Evolutionary conservation across 2,888 invertebrate species (phyloP).

Genomic region (Trichogramma evanescens): DNA sequence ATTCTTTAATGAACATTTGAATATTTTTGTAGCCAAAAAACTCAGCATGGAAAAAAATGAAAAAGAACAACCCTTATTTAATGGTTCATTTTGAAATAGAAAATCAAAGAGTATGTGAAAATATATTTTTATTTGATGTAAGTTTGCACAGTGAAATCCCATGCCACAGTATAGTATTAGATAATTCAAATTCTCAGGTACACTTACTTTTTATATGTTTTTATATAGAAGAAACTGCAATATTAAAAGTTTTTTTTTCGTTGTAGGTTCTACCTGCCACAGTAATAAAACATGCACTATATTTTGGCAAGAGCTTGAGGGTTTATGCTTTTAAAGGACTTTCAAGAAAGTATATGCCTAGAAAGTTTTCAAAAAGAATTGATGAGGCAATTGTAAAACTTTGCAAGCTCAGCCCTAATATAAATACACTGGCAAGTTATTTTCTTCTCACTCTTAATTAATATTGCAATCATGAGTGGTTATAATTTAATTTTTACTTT

Average conservation of each 20-base stretch:
- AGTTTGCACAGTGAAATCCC: slow-evolving; percentile 37
- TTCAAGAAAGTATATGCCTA: slow-evolving; percentile 60
- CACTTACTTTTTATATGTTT: neutral
- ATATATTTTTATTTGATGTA: slow-evolving; percentile 53
- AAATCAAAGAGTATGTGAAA: slow-evolving; percentile 53
- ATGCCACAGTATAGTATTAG: slow-evolving; percentile 40
- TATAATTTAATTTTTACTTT: too few species aligned
- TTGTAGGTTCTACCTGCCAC: slow-evolving; percentile 32
- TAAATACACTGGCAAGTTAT: slow-evolving; percentile 59
- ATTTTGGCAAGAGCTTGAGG: slow-evolving; percentile 50
- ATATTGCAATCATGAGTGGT: too few species aligned
- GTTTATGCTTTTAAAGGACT: slow-evolving; percentile 64
- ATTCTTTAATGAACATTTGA: neutral
- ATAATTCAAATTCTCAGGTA: slow-evolving; percentile 40
- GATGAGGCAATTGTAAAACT: slow-evolving; percentile 64
- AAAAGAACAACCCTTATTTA: slow-evolving; percentile 55
- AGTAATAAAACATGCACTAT: slow-evolving; percentile 35
- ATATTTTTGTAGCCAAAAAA: slow-evolving; percentile 36
- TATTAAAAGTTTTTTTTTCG: neutral
- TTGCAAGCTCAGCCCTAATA: slow-evolving; percentile 59
- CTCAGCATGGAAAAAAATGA: slow-evolving; percentile 50
- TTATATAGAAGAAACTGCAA: neutral
- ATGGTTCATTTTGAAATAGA: slow-evolving; percentile 64
- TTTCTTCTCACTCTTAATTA: too few species aligned
- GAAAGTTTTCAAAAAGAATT: slow-evolving; percentile 62